These are phyloP conservation scores for Macrobrachium nipponense DNA, from an alignment of 1,140 invertebrate species.

Conservation along the genomic window DNA sequence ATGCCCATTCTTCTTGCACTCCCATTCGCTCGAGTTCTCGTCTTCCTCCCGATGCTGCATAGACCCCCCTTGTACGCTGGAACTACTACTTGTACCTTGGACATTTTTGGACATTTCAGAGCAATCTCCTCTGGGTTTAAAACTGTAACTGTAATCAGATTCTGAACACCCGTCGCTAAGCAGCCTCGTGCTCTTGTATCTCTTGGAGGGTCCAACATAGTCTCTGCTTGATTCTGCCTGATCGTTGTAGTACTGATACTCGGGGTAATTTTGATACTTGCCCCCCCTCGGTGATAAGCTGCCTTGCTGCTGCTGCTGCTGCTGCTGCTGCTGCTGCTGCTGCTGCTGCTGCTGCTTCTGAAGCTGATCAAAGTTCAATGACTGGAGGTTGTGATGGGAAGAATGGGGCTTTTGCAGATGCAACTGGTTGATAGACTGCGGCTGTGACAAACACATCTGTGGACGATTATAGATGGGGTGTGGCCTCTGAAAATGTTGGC, in stretches of 20 bases:
- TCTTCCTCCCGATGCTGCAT: slow-evolving; percentile 2
- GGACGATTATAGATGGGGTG: slow-evolving; percentile 48
- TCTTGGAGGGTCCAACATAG: slow-evolving; percentile 10
- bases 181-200: neutral
- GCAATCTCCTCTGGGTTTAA: neutral
- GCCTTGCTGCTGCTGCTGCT: slow-evolving; percentile 12
- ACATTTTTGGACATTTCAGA: neutral
- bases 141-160: neutral
- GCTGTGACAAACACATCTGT: slow-evolving; percentile 45
- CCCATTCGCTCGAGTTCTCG: slow-evolving; percentile 18
- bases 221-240: slow-evolving; percentile 17
- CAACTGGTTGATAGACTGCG: slow-evolving; percentile 23
- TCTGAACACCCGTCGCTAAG: neutral
- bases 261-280: slow-evolving; percentile 52
- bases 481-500: slow-evolving; percentile 36
- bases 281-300: slow-evolving; percentile 45
- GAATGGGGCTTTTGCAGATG: slow-evolving; percentile 25
- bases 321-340: too few species aligned
- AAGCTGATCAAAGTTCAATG: slow-evolving; percentile 16
- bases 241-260: slow-evolving; percentile 27
- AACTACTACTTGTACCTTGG: neutral
- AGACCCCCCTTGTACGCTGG: slow-evolving; percentile 15
- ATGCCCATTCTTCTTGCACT: slow-evolving; percentile 32
- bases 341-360: too few species aligned
- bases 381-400: slow-evolving; percentile 30